Evolutionary conservation across 2,888 invertebrate genomes (phyloP).

Genomic region (Glaucopsyche alexis): DNA sequence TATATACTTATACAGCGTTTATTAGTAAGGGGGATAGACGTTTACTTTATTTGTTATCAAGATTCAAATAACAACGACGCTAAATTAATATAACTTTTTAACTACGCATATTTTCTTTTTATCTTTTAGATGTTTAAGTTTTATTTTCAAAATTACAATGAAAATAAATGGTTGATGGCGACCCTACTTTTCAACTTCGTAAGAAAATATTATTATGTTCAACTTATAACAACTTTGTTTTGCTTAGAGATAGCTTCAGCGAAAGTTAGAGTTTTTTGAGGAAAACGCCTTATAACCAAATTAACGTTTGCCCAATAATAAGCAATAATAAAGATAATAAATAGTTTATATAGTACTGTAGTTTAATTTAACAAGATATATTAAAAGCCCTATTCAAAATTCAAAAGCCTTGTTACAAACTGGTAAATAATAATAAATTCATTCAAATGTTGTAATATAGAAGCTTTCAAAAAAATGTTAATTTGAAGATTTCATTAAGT

Average conservation of each 20-base stretch:
- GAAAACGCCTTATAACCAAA: not conserved
- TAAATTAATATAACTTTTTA: not conserved
- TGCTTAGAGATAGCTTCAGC: not conserved
- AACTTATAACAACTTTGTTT: not conserved
- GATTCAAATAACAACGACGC: not conserved
- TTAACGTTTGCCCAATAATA: not conserved
- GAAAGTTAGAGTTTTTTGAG: not conserved
- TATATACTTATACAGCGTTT: too few relatives aligned
- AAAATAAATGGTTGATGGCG: conserved; percentile 9
- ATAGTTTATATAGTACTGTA: not conserved
- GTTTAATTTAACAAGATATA: not conserved
- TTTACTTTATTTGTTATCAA: not conserved
- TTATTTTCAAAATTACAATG: not conserved
- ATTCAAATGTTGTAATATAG: not conserved
- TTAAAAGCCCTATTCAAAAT: too few relatives aligned
- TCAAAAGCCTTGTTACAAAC: not conserved
- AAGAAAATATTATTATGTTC: not conserved
- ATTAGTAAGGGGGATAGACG: too few relatives aligned
- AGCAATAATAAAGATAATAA: not conserved
- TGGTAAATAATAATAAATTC: not conserved
- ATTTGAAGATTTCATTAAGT: not conserved
- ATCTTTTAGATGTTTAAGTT: not conserved
- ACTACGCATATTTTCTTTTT: not conserved
- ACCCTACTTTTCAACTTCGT: conserved; percentile 7
- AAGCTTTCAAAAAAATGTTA: not conserved